Evolutionary conservation across 2,797 vertebrate genomes (phyloP).

Genomic region (Amphiprion clarkii): DNA sequence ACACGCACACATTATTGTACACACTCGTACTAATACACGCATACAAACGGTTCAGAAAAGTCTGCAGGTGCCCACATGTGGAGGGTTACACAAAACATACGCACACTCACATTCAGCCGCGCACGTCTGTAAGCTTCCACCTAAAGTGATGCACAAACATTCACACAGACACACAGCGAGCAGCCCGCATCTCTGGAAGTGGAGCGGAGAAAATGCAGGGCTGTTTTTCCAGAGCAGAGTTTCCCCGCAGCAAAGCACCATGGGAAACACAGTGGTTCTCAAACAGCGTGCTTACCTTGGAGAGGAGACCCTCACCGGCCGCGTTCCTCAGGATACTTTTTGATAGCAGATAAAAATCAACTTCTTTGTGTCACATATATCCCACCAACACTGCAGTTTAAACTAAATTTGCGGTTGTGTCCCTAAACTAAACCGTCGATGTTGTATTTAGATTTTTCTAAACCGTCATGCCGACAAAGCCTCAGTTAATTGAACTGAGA

Average conservation of each 20-base stretch:
- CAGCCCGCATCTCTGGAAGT: slow-evolving; percentile 44
- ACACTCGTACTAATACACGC: neutral
- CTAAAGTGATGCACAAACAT: slow-evolving; percentile 8
- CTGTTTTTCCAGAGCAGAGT: neutral
- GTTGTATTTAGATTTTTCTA: neutral
- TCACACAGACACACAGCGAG: slow-evolving; percentile 16
- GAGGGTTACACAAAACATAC: neutral
- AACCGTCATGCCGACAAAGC: slow-evolving; percentile 14
- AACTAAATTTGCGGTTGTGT: neutral
- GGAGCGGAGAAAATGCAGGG: slow-evolving; percentile 51
- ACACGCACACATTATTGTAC: neutral
- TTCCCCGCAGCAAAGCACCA: slow-evolving; percentile 42
- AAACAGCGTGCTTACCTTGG: slow-evolving; percentile 1
- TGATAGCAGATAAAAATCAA: neutral
- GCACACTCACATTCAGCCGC: neutral
- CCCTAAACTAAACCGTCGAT: neutral
- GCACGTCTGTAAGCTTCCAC: too few species aligned
- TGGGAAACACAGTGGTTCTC: slow-evolving; percentile 27
- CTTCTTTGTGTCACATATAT: neutral
- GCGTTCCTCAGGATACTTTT: neutral
- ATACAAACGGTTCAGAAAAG: slow-evolving; percentile 4
- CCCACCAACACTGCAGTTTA: too few species aligned
- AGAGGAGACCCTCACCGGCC: neutral
- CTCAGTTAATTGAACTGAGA: slow-evolving; percentile 1
- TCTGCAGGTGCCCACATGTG: slow-evolving; percentile 11